phyloP scores from a whole-genome alignment of 2,888 invertebrate genomes.

The Drosophila mimica region DNA sequence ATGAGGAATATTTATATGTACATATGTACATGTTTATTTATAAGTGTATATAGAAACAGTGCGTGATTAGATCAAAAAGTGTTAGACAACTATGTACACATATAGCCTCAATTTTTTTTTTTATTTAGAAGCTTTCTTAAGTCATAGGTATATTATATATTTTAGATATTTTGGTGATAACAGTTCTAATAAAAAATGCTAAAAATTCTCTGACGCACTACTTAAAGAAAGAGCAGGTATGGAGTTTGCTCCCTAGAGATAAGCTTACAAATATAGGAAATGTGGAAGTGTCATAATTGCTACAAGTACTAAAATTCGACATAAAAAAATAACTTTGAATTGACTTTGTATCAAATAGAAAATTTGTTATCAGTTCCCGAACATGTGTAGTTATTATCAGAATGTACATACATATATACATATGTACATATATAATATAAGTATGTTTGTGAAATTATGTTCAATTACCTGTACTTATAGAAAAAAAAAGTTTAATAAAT shows the following conservation, averaged over 20 bases:
- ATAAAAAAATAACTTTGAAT: neutral
- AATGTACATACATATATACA: neutral
- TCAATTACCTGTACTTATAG: neutral
- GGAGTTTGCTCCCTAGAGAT: conserved; percentile 21
- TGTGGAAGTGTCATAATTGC: conserved; percentile 6
- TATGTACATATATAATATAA: neutral
- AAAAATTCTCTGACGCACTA: neutral
- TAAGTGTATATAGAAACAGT: neutral
- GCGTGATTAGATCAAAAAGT: neutral
- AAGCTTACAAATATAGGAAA: neutral
- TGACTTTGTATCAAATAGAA: conserved; percentile 5
- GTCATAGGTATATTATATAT: neutral
- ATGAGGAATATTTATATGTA: conserved; percentile 1
- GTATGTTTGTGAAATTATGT: neutral
- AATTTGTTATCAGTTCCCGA: conserved; percentile 20
- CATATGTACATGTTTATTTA: neutral
- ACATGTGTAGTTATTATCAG: conserved; percentile 9
- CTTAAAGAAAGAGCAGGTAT: neutral
- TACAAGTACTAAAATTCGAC: neutral
- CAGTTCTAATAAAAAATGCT: neutral
- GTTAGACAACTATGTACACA: neutral
- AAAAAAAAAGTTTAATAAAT: conserved; percentile 4
- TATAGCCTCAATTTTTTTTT: neutral
- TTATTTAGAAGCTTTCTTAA: neutral
- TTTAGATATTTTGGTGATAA: neutral